Base-by-base conservation (phyloP, 2,888 invertebrate species). In the Drosophila melanocephala region DNA sequence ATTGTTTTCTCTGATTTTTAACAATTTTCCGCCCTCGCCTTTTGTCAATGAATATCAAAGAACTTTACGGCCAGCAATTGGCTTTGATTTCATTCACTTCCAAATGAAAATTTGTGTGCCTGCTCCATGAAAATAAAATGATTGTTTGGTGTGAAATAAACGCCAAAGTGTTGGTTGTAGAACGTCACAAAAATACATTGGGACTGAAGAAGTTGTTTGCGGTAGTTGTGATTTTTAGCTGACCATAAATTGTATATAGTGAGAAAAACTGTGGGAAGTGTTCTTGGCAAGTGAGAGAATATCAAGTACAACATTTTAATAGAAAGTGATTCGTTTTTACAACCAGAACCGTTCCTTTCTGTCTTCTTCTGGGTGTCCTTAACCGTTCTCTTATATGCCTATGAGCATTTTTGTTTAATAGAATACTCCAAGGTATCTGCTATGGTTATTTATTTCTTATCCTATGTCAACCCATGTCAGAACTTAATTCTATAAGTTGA, bases 121-220 rank as follows among this genome's bases (percentile, higher is more conserved):
- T 37, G 14, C 47, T 35, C 26, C 35, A 53, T 33, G 52, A 44
- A 77, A 80, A 53, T 47, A 39, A 59, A 75, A 57, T 50, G 75
- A 57, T 47, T 57, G 37, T 28, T 39, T 50, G 22, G 30, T 2
- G 6, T 50, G 65, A 39, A 70, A 60, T 68, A 67, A 64, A 58
- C 33, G 50, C 62, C 71, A 84, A 71, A 74, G 78, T 84, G 84
- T 66, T 63, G 72, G 51, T 35, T 58, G 35, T 47, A 30, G 30
- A 19, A 35, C 57, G 63, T 28, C 59, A 60, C 10, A 52, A 26
- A 67, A 67, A 65, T 55, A 61, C 57, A 70, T 59, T 55, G 44
- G 9, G 39, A 19, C 62, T 56, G 64, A 63, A 80, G 68, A 63
- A 70, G 59, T 67, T 55, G 50, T 22, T 47, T 42, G 52, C 26